Evolutionary conservation across 2,888 invertebrate species (phyloP).

Genomic region (Therioaphis trifolii): DNA sequence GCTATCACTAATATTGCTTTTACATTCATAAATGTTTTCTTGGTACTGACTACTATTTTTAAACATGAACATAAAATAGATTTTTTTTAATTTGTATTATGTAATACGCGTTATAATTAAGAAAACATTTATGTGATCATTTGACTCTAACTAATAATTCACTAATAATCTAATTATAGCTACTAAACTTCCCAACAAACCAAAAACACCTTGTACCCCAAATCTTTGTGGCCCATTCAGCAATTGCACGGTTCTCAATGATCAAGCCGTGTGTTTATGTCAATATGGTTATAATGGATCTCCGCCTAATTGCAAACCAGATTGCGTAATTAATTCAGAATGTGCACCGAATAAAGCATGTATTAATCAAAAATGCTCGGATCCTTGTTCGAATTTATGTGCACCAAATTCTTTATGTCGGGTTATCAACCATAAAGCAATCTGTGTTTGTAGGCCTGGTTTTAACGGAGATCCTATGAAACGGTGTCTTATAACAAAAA

Average conservation of each 20-base stretch:
- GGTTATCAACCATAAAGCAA: constrained; percentile 82
- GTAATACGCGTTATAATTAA: neutral
- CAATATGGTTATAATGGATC: constrained; percentile 74
- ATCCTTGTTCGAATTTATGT: constrained; percentile 68
- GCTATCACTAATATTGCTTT: constrained; percentile 19
- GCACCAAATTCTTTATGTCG: constrained; percentile 75
- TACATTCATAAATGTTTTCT: constrained; percentile 47
- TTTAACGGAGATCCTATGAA: constrained; percentile 77
- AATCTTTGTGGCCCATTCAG: constrained; percentile 69
- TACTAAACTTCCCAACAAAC: constrained; percentile 42
- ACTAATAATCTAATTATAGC: constrained; percentile 54
- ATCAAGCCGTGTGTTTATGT: constrained; percentile 73
- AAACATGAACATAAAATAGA: neutral
- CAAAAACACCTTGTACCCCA: constrained; percentile 67
- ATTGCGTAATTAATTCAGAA: constrained; percentile 82
- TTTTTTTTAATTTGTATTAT: neutral
- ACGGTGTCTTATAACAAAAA: constrained; percentile 69
- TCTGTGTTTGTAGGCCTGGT: constrained; percentile 77
- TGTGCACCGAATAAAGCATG: constrained; percentile 76
- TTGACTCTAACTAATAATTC: neutral
- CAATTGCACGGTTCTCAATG: constrained; percentile 68
- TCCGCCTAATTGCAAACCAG: constrained; percentile 74
- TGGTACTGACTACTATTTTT: neutral
- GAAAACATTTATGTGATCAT: constrained; percentile 42
- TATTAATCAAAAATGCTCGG: constrained; percentile 76